phyloP scores from a whole-genome alignment of 2,113 vertebrate genomes.

The Pseudopipra pipra region DNA sequence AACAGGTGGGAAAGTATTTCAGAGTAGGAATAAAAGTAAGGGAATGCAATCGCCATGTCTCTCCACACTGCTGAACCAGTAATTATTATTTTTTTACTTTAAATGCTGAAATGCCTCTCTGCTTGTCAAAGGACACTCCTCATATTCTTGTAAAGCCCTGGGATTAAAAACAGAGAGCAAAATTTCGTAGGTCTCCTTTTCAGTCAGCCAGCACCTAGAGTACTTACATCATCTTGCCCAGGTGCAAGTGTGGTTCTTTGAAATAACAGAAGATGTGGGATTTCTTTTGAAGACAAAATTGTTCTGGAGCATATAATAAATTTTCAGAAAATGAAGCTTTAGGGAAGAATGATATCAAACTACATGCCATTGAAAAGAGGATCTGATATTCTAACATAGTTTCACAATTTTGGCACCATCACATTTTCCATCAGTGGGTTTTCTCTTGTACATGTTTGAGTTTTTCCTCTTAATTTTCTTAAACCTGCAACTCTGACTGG shows the following conservation, averaged over 20 bases:
- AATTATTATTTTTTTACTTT: not conserved
- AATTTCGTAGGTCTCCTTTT: slow-evolving; percentile 2
- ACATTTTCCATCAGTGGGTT: not conserved
- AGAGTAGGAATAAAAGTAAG: not conserved
- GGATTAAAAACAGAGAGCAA: not conserved
- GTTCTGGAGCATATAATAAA: slow-evolving; percentile 45
- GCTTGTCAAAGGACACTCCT: not conserved
- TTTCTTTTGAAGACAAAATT: slow-evolving; percentile 57
- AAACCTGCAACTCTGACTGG: not conserved
- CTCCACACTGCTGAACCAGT: not conserved
- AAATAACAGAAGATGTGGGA: slow-evolving; percentile 41
- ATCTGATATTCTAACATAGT: not conserved
- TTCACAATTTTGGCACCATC: slow-evolving; percentile 34
- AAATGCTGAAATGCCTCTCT: not conserved
- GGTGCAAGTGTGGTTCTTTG: slow-evolving; percentile 40
- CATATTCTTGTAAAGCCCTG: not conserved
- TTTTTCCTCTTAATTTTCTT: slow-evolving; percentile 8
- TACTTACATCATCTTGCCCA: slow-evolving; percentile 24
- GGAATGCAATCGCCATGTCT: not conserved
- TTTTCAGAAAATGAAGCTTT: slow-evolving; percentile 45
- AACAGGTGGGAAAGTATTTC: not conserved
- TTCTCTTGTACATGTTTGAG: not conserved
- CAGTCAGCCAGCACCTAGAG: slow-evolving; percentile 8
- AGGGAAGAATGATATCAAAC: slow-evolving; percentile 20
- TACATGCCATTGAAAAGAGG: slow-evolving; percentile 9